Conservation (phyloP, 2,888 invertebrate species). For the Bombylius discolor region DNA sequence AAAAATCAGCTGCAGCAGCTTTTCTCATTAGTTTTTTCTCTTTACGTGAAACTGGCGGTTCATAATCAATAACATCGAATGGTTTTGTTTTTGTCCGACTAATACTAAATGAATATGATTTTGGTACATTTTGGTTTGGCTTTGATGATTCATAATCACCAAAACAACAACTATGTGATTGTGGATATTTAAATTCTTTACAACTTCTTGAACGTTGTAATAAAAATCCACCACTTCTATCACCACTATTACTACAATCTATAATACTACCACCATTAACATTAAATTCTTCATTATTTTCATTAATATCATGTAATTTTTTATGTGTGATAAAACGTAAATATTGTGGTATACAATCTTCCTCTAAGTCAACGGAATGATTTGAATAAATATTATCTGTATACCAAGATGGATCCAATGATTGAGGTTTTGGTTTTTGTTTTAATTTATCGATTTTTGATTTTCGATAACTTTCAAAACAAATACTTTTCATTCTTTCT, state of each 20-base stretch:
- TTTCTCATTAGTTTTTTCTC: slow-evolving; percentile 28
- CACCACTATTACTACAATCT: too few relatives aligned
- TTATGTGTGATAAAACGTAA: slow-evolving; percentile 24
- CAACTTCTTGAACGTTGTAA: slow-evolving; percentile 33
- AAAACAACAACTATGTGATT: slow-evolving; percentile 35
- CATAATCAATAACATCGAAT: slow-evolving; percentile 35
- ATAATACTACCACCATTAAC: slow-evolving; percentile 16
- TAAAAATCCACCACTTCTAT: too few relatives aligned
- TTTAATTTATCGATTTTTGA: slow-evolving; percentile 31
- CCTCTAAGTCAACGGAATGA: slow-evolving; percentile 33
- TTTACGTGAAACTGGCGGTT: slow-evolving; percentile 25
- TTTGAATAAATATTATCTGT: slow-evolving; percentile 37
- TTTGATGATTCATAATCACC: slow-evolving; percentile 24
- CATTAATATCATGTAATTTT: slow-evolving; percentile 29
- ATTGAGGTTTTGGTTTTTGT: slow-evolving; percentile 28
- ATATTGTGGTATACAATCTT: slow-evolving; percentile 33
- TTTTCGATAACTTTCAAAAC: slow-evolving; percentile 35
- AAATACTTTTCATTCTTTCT: slow-evolving; percentile 36
- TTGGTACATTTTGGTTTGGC: slow-evolving; percentile 24
- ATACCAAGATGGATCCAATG: slow-evolving; percentile 35
- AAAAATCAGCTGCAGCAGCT: slow-evolving; percentile 20
- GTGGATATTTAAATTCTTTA: slow-evolving; percentile 35
- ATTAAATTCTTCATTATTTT: slow-evolving; percentile 27
- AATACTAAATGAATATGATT: slow-evolving; percentile 35
- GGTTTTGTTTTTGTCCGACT: slow-evolving; percentile 29